phyloP scores from a whole-genome alignment of 2,797 vertebrate genomes.

The Coracias cyanogaster region DNA sequence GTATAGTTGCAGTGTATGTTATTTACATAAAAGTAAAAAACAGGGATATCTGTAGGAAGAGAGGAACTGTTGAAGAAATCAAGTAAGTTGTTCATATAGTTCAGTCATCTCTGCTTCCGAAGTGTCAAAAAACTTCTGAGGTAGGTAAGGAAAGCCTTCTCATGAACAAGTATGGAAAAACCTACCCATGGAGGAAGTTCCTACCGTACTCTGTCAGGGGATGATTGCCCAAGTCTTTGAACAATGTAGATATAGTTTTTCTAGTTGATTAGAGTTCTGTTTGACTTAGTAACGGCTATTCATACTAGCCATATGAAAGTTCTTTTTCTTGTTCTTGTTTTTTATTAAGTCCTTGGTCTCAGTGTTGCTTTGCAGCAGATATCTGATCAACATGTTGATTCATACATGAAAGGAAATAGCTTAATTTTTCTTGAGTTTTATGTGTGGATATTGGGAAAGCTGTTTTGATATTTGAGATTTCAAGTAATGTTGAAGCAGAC shows the following conservation, averaged over 20 bases:
- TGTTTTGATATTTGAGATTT: conserved; percentile 6
- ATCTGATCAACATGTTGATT: neutral
- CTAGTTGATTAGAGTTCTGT: neutral
- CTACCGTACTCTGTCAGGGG: neutral
- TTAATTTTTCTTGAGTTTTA: neutral
- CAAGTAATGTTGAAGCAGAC: neutral
- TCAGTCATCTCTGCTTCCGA: neutral
- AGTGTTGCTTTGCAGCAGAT: neutral
- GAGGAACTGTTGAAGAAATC: neutral
- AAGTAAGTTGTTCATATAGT: neutral
- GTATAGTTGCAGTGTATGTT: neutral
- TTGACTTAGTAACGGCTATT: neutral
- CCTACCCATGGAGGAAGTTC: neutral
- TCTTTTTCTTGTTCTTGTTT: neutral
- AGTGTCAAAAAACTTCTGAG: neutral
- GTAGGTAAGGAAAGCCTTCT: neutral
- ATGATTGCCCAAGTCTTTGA: neutral
- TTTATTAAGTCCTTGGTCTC: neutral
- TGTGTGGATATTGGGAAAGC: neutral
- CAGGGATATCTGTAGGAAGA: neutral
- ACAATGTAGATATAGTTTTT: neutral
- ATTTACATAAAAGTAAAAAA: neutral
- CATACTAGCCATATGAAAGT: neutral
- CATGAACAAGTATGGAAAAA: neutral
- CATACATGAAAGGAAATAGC: neutral